Evolutionary conservation across 2,888 invertebrate genomes (phyloP).

Genomic region (Abrostola triplasia): DNA sequence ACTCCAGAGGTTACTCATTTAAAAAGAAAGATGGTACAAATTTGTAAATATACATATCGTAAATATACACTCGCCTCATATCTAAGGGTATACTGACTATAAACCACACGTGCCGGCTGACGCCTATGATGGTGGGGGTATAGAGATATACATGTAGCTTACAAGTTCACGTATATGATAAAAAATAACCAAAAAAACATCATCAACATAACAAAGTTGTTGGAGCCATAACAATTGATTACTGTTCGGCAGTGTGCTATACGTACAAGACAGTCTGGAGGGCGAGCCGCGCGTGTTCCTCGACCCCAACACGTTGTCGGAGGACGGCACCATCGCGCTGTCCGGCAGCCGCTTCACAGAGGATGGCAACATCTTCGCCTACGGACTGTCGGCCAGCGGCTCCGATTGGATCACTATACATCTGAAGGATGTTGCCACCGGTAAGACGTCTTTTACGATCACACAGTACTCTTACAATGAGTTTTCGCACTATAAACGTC

Average conservation of each 20-base stretch:
- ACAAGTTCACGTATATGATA: no score
- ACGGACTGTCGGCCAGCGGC: slow-evolving; percentile 96
- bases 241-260: slow-evolving; percentile 92
- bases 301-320: slow-evolving; percentile 97
- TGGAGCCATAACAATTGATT: background rate
- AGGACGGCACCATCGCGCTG: slow-evolving; percentile 96
- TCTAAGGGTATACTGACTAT: no score
- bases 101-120: no score
- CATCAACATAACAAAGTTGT: slow-evolving; percentile 4
- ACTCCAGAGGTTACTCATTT: no score
- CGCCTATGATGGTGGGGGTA: no score
- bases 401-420: slow-evolving; percentile 98
- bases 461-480: no score
- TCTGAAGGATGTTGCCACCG: slow-evolving; percentile 92
- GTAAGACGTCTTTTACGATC: slow-evolving; percentile 70
- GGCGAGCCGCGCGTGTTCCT: slow-evolving; percentile 95
- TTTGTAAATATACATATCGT: no score
- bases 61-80: no score
- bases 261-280: slow-evolving; percentile 94
- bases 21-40: no score
- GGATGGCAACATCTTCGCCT: slow-evolving; percentile 96
- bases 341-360: slow-evolving; percentile 94
- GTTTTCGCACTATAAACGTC: no score
- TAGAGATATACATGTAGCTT: no score
- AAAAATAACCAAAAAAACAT: background rate